A percentile compares a stretch with the other conserved stretches of the same genome.
Evolutionary conservation across 2,797 vertebrate species (phyloP).

Genomic region (Menidia menidia): DNA sequence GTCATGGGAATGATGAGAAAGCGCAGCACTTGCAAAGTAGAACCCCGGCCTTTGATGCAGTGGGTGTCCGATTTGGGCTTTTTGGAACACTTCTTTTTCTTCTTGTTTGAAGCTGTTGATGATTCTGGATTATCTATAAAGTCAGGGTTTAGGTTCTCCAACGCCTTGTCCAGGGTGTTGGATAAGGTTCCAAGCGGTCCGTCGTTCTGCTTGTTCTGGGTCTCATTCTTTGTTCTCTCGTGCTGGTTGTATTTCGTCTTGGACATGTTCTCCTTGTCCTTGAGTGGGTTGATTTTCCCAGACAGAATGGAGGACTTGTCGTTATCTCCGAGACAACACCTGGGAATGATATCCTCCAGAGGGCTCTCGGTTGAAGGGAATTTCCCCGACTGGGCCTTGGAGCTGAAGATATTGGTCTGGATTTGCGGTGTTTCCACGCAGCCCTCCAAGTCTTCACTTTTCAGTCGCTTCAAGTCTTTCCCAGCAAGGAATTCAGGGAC

Average conservation of each 20-base stretch:
- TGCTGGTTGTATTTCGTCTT: slow-evolving; percentile 88
- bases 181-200: slow-evolving; percentile 94
- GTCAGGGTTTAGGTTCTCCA: slow-evolving; percentile 90
- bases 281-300: slow-evolving; percentile 90
- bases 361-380: slow-evolving; percentile 84
- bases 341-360: slow-evolving; percentile 80
- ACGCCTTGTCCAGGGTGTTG: slow-evolving; percentile 88
- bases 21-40: slow-evolving; percentile 79
- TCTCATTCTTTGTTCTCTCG: slow-evolving; percentile 90
- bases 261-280: slow-evolving; percentile 94
- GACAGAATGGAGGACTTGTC: slow-evolving; percentile 94
- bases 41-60: slow-evolving; percentile 89
- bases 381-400: slow-evolving; percentile 85
- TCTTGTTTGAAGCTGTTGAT: slow-evolving; percentile 91
- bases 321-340: slow-evolving; percentile 91
- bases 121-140: slow-evolving; percentile 89
- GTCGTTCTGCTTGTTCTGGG: slow-evolving; percentile 92
- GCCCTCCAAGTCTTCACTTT: slow-evolving; percentile 88
- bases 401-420: slow-evolving; percentile 86
- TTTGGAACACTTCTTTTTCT: slow-evolving; percentile 95
- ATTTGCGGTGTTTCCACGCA: slow-evolving; percentile 88
- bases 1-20: slow-evolving; percentile 85
- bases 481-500: slow-evolving; percentile 86
- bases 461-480: slow-evolving; percentile 91
- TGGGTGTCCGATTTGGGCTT: slow-evolving; percentile 94